phyloP scores from a whole-genome alignment of 2,888 invertebrate species.

The Conus canariensis region DNA sequence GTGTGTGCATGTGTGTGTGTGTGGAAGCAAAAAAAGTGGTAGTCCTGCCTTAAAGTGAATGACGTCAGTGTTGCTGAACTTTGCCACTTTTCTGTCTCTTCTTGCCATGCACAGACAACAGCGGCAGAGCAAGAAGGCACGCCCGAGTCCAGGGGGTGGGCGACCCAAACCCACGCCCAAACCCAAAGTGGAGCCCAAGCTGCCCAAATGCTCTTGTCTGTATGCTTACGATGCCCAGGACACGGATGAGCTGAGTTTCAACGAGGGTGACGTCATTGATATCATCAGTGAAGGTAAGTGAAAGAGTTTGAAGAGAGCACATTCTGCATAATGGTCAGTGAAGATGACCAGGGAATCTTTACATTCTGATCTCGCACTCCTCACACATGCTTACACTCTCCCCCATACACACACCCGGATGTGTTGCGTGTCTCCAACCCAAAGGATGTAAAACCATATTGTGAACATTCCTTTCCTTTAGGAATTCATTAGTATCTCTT shows the following conservation, averaged over 20 bases:
- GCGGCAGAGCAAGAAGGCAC: constrained; percentile 57
- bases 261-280: constrained; percentile 83
- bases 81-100: background rate
- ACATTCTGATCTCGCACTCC: too few species aligned
- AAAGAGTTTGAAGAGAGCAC: background rate
- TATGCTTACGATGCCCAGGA: constrained; percentile 85
- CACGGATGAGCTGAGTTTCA: constrained; percentile 84
- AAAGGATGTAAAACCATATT: too few species aligned
- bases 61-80: too few species aligned
- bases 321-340: background rate
- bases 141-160: constrained; percentile 68
- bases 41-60: too few species aligned
- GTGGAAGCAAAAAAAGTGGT: too few species aligned
- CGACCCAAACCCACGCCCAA: constrained; percentile 77
- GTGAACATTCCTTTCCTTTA: too few species aligned
- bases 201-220: constrained; percentile 80
- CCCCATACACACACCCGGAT: background rate
- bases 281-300: constrained; percentile 79
- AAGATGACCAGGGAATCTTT: background rate
- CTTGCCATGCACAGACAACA: constrained; percentile 37
- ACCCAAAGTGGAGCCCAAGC: constrained; percentile 64
- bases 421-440: too few species aligned
- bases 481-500: too few species aligned
- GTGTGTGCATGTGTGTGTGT: too few species aligned
- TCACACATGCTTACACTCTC: background rate